These are phyloP conservation scores for Syrmaticus mikado DNA, from an alignment of 2,113 vertebrate genomes.

Conservation along the genomic window DNA sequence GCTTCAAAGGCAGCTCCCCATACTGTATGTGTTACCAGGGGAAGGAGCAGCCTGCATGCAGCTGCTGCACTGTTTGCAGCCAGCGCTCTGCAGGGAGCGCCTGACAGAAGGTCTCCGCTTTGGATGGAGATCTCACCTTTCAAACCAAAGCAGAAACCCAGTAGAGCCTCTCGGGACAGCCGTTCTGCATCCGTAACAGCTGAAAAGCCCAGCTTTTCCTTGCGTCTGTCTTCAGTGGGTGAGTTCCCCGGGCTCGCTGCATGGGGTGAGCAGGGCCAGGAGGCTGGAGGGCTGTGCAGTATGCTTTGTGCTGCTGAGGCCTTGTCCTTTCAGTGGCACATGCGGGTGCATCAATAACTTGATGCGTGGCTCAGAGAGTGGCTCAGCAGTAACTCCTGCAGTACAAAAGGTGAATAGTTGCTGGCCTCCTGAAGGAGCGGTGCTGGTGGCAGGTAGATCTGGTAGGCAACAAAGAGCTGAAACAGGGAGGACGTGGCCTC, in stretches of 20 bases:
- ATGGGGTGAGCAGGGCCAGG: not conserved
- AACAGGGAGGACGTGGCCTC: fast-evolving
- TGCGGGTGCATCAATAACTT: not conserved
- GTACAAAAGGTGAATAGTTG: fast-evolving
- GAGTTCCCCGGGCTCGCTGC: not conserved
- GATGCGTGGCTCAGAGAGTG: not conserved
- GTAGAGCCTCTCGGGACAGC: not conserved
- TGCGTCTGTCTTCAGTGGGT: fast-evolving
- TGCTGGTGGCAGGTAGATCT: not conserved
- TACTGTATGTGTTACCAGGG: fast-evolving
- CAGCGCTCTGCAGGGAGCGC: not conserved
- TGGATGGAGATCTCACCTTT: not conserved
- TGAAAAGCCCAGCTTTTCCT: not conserved
- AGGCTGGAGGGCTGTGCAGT: not conserved
- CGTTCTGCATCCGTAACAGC: not conserved
- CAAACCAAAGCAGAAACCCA: not conserved
- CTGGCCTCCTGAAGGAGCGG: not conserved
- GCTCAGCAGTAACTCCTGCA: not conserved
- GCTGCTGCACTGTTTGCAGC: not conserved
- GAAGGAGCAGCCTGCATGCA: not conserved
- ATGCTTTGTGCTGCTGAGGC: too few species aligned
- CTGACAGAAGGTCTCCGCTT: not conserved
- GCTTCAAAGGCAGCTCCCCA: not conserved
- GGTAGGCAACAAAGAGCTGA: fast-evolving
- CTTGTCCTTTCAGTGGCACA: not conserved